phyloP scores from a whole-genome alignment of 2,113 vertebrate species.

The Microcebus griseorufus region DNA sequence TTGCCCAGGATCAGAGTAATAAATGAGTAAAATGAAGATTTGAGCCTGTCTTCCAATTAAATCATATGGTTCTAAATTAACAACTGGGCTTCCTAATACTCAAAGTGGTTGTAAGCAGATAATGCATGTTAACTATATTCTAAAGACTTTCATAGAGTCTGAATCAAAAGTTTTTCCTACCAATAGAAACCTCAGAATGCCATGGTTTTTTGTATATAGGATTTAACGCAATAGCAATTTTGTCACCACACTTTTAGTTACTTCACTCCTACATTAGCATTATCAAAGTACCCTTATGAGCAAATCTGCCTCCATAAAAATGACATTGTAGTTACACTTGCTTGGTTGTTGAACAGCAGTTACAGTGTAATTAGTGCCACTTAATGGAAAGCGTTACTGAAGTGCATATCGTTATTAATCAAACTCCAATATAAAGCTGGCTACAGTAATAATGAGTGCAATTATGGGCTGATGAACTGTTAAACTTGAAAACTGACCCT shows the following conservation, averaged over 20 bases:
- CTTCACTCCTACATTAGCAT: conserved; percentile 29
- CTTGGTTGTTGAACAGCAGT: conserved; percentile 80
- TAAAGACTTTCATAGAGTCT: neutral
- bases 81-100: neutral
- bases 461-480: conserved; percentile 76
- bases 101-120: neutral
- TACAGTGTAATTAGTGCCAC: conserved; percentile 76
- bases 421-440: conserved; percentile 74
- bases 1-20: neutral
- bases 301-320: conserved; percentile 75
- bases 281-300: conserved; percentile 62
- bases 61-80: neutral
- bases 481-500: conserved; percentile 78
- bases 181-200: neutral
- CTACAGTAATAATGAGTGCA: conserved; percentile 71
- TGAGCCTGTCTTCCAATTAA: neutral
- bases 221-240: conserved; percentile 33
- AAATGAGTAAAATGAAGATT: neutral
- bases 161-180: neutral
- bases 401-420: conserved; percentile 80
- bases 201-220: neutral
- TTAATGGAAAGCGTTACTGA: conserved; percentile 78
- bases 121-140: neutral
- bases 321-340: conserved; percentile 71
- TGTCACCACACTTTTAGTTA: neutral